Conservation (phyloP, 1,140 invertebrate genomes). For the fruit fly (Drosophila melanogaster) region DNA sequence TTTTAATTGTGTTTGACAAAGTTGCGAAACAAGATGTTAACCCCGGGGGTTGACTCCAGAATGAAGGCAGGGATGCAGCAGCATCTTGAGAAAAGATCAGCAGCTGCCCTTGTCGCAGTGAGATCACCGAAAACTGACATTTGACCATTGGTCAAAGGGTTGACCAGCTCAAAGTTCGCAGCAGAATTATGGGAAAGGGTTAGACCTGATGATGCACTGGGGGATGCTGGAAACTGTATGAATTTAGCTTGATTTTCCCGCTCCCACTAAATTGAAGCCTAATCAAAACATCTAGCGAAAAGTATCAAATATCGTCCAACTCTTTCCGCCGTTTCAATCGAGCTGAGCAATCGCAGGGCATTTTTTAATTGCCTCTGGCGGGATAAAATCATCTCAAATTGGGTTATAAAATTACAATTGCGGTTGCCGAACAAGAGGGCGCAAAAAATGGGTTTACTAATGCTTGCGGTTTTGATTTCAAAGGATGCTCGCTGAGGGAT, state of each 20-base stretch:
- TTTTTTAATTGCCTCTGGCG: conserved; percentile 40
- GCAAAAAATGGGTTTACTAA: conserved; percentile 67
- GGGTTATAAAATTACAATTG: conserved; percentile 79
- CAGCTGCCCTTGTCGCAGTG: conserved; percentile 42
- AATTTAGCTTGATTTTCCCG: neutral
- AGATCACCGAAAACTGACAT: conserved; percentile 49
- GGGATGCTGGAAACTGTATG: neutral
- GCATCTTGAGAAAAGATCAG: conserved; percentile 49
- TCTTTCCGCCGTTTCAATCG: conserved; percentile 19
- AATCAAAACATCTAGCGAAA: conserved; percentile 34
- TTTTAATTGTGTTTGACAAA: conserved; percentile 76
- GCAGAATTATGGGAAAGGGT: conserved; percentile 21
- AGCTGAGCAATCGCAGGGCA: conserved; percentile 7
- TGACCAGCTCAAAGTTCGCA: conserved; percentile 36
- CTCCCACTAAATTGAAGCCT: conserved; percentile 6
- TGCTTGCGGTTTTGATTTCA: conserved; percentile 72
- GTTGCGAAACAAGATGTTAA: conserved; percentile 77
- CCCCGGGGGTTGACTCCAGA: conserved; percentile 47
- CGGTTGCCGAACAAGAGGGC: conserved; percentile 52
- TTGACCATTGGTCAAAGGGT: conserved; percentile 76
- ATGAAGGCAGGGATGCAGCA: conserved; percentile 29
- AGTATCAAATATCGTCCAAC: conserved; percentile 32
- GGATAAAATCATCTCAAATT: conserved; percentile 62
- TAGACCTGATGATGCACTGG: conserved; percentile 26
- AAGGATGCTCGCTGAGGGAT: conserved; percentile 70